Evolutionary conservation across 2,888 invertebrate genomes (phyloP).

Genomic region (Lydus trimaculatus): DNA sequence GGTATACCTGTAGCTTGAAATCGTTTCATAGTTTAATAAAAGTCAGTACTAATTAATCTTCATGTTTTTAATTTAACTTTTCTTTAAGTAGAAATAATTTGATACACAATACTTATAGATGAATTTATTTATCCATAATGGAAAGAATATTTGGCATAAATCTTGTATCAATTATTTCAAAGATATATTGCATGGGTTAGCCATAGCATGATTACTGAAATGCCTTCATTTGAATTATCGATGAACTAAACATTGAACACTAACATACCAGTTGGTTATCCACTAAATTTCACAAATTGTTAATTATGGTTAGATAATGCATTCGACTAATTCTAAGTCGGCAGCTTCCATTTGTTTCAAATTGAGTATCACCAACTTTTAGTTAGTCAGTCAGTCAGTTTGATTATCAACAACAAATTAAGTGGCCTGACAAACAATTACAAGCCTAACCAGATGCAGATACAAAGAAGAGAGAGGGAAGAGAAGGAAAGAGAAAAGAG

Average conservation of each 20-base stretch:
- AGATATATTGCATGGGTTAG: not conserved
- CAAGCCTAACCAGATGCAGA: not conserved
- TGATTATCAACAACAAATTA: not conserved
- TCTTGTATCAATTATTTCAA: not conserved
- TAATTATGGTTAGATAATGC: constrained; percentile 9
- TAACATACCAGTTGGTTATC: constrained; percentile 2
- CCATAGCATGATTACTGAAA: not conserved
- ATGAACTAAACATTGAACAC: constrained; percentile 11
- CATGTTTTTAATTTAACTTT: not conserved
- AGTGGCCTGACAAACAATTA: not conserved
- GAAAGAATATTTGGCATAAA: not conserved
- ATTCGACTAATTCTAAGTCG: not conserved
- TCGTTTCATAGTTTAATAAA: not conserved
- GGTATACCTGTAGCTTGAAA: not conserved
- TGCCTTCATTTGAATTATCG: constrained; percentile 2
- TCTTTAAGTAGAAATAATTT: not conserved
- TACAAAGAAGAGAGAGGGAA: not conserved
- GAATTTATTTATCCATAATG: not conserved
- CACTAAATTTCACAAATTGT: constrained; percentile 14
- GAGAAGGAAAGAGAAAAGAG: too few relatives aligned
- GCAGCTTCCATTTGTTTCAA: not conserved
- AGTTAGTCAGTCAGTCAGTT: not conserved
- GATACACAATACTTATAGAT: not conserved
- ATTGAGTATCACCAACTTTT: not conserved
- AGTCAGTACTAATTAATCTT: not conserved